A percentile compares a stretch with the other conserved stretches of the same genome.
These are phyloP conservation scores for Barnardius zonarius DNA, from an alignment of 2,113 vertebrate genomes.

Conservation along the genomic window DNA sequence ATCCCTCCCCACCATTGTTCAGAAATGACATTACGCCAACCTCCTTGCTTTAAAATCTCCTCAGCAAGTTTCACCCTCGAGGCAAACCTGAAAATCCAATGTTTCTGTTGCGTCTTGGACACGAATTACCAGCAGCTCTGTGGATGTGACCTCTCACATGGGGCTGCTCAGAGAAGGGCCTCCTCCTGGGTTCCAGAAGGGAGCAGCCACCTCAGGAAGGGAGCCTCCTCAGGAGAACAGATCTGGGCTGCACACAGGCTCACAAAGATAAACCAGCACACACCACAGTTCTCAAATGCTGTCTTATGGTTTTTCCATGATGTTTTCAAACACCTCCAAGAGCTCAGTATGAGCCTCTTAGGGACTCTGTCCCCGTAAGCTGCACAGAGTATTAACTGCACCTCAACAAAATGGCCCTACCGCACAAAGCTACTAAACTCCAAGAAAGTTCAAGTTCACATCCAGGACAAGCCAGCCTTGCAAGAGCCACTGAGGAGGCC, in stretches of 20 bases:
- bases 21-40: neutral
- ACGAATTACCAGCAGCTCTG: neutral
- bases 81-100: neutral
- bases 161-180: neutral
- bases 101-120: neutral
- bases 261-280: neutral
- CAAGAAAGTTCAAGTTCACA: rapidly evolving
- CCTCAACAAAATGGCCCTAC: neutral
- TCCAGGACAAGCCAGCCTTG: neutral
- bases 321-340: neutral
- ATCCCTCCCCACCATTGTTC: neutral
- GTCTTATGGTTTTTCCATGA: too few species aligned
- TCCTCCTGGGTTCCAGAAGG: neutral
- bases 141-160: rapidly evolving
- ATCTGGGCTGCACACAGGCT: too few species aligned
- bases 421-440: neutral
- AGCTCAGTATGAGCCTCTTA: neutral
- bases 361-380: neutral
- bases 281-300: neutral
- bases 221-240: rapidly evolving
- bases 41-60: neutral
- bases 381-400: rapidly evolving
- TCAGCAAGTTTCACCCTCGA: neutral
- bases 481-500: neutral
- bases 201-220: rapidly evolving